Percentiles rank a stretch among this genome's conserved stretches.
Evolutionary conservation across 2,888 invertebrate species (phyloP).

Genomic region (Parochlus steinenii): DNA sequence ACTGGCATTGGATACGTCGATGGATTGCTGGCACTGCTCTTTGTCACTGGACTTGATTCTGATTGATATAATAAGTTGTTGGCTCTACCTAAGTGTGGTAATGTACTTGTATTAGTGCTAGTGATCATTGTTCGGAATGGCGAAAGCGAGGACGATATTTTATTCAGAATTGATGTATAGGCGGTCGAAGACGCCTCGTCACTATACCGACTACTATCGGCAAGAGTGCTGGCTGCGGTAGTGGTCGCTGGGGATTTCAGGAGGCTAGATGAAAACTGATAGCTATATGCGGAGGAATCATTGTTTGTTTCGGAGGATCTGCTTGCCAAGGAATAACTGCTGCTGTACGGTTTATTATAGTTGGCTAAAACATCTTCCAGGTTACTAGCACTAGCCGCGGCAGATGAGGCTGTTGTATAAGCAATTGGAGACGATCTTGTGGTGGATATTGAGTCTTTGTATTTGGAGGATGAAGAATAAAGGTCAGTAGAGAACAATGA

Average conservation of each 20-base stretch:
- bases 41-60: conserved; percentile 18
- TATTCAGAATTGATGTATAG: conserved; percentile 13
- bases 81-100: conserved; percentile 19
- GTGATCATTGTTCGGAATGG: conserved; percentile 23
- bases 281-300: too few relatives aligned
- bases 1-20: conserved; percentile 12
- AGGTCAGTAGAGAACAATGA: too few relatives aligned
- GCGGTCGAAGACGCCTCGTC: conserved; percentile 15
- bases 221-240: too few relatives aligned
- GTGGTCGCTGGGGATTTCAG: conserved; percentile 14
- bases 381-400: conserved; percentile 11
- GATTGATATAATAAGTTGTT: conserved; percentile 18
- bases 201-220: conserved; percentile 16
- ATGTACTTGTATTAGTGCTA: conserved; percentile 17
- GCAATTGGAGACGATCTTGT: conserved; percentile 16
- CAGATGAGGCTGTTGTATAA: conserved; percentile 12
- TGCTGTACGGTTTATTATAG: too few relatives aligned
- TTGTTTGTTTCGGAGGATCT: too few relatives aligned
- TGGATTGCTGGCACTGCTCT: conserved; percentile 1
- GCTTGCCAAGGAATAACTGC: too few relatives aligned
- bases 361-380: too few relatives aligned
- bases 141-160: conserved; percentile 18
- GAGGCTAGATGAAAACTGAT: too few relatives aligned
- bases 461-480: too few relatives aligned
- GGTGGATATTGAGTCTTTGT: too few relatives aligned